Evolutionary conservation across 2,113 vertebrate genomes (phyloP).

Genomic region (Phycodurus eques): DNA sequence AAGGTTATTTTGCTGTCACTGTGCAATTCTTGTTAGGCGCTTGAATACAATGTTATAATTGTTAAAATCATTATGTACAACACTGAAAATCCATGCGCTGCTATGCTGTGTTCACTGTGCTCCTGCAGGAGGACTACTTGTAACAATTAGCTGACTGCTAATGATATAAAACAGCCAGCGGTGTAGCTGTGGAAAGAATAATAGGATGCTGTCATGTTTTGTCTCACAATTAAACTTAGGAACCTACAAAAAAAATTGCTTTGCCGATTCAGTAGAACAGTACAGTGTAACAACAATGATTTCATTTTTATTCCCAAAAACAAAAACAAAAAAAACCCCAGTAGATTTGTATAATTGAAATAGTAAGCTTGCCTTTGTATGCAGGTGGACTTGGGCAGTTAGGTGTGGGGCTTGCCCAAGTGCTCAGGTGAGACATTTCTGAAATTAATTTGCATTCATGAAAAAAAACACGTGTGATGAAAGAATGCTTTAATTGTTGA

Average conservation of each 20-base stretch:
- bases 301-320: too few relatives aligned
- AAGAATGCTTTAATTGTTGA: background rate
- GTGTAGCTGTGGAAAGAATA: background rate
- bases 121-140: background rate
- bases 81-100: background rate
- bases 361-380: conserved; percentile 6
- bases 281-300: too few relatives aligned
- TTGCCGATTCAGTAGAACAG: too few relatives aligned
- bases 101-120: conserved; percentile 42
- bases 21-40: background rate
- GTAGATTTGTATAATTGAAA: conserved; percentile 1
- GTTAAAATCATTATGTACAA: background rate
- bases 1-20: background rate
- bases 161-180: too few relatives aligned
- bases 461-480: conserved; percentile 1
- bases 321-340: background rate
- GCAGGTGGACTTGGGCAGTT: conserved; percentile 77
- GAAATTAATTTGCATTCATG: conserved; percentile 2
- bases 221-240: conserved; percentile 26
- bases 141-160: too few relatives aligned
- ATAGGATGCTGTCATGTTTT: conserved; percentile 44
- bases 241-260: too few relatives aligned
- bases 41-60: background rate
- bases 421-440: conserved; percentile 63
- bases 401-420: conserved; percentile 71